phyloP scores from a whole-genome alignment of 2,113 vertebrate species.

The Balaenoptera acutorostrata region DNA sequence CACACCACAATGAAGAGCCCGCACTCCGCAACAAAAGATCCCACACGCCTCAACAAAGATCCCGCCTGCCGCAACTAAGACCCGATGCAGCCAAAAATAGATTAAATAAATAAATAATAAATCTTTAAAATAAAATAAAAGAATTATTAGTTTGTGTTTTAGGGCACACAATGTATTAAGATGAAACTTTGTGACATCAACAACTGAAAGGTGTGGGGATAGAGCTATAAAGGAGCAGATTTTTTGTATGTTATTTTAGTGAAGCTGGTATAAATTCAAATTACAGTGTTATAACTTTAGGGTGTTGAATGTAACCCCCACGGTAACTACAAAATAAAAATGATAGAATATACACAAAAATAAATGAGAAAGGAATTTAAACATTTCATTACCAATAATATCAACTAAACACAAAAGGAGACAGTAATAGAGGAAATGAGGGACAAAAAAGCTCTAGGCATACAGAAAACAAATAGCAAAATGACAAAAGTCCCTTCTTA shows the following conservation, averaged over 20 bases:
- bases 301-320: neutral
- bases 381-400: neutral
- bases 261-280: neutral
- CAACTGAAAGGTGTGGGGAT: neutral
- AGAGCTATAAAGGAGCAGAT: neutral
- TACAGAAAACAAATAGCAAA: neutral
- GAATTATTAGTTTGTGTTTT: neutral
- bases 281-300: neutral
- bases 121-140: too few relatives aligned
- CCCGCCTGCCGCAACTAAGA: too few relatives aligned
- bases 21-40: rapidly evolving
- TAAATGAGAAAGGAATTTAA: neutral
- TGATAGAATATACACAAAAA: neutral
- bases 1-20: too few relatives aligned
- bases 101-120: too few relatives aligned
- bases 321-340: neutral
- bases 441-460: neutral
- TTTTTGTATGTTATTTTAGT: neutral
- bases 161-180: neutral
- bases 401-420: neutral
- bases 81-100: too few relatives aligned
- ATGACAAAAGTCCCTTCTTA: neutral
- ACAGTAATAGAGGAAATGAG: neutral
- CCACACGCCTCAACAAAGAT: too few relatives aligned
- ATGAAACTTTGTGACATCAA: neutral